Base-by-base conservation (phyloP, 2,888 invertebrate genomes). In the Ophion costatus region DNA sequence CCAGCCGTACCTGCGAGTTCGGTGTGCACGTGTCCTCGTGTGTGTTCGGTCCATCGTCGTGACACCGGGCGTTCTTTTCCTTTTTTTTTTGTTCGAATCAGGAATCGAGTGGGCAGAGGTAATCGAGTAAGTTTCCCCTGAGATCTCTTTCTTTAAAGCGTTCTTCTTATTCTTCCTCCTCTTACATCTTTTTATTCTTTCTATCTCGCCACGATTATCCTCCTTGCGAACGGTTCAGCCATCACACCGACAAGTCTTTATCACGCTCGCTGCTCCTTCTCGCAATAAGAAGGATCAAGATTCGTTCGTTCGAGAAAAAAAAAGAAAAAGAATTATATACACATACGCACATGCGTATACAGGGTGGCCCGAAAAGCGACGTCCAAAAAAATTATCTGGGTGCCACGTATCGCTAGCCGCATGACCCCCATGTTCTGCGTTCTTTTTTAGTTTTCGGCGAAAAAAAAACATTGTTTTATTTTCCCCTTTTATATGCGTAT, bases 61-160 rank as follows among this genome's bases (percentile, higher is more conserved):
- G 79, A 81, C 66, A 79, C 71, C 69, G n/a, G 45, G 14, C 20
- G 20, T 42, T 45, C 57, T 77, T 71, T 71, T 83, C 45, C 20
- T 80, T 22, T 22, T 29, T 38, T 59, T 33, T 45, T 70, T 84
- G 78, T 88, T 59, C 86, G 86, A 84, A 84, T 86, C 87, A 88
- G 89, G 66, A 84, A 82, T 85, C 85, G 82, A 85, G 85, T 80
- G 85, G 85, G 85, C 82, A 85, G 82, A 82, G 71, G 85, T 82
- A 82, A 85, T 85, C 85, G 85, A 80, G 85, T 82, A 82, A 80
- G 82, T 82, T 83, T 82, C 79, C 76, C 75, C 70, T 70, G 79
- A 83, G 83, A 84, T 86, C 78, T 82, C 82, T 84, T 83, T 84
- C 82, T 83, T 85, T 80, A 61, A 78, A 80, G 78, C 79, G 79